A percentile compares a stretch with the other conserved stretches of the same genome.
Evolutionary conservation across 2,113 vertebrate species (phyloP).

Genomic region (Dicaeum eximium): DNA sequence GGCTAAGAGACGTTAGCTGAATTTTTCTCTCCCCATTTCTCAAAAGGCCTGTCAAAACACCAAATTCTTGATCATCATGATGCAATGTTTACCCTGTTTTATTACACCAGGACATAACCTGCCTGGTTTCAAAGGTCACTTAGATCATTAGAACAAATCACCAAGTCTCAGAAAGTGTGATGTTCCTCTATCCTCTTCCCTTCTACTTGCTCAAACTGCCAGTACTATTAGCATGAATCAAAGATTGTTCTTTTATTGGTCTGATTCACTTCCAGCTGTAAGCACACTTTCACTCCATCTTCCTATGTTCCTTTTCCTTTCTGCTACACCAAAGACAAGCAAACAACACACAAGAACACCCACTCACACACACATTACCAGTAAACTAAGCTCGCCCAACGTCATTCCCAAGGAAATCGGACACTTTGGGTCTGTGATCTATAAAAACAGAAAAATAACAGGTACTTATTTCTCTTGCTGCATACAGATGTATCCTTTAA

Average conservation of each 20-base stretch:
- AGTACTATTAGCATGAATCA: neutral
- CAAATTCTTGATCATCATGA: neutral
- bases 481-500: neutral
- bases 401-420: conserved; percentile 91
- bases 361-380: conserved; percentile 75
- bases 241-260: too few relatives aligned
- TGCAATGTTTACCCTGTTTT: neutral
- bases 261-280: neutral
- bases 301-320: neutral
- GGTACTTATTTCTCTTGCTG: neutral
- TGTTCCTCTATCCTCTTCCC: neutral
- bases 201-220: neutral
- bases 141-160: neutral
- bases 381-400: conserved; percentile 87
- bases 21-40: neutral
- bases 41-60: neutral
- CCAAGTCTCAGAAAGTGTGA: neutral
- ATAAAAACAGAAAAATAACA: neutral
- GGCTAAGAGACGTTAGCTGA: neutral
- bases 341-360: neutral
- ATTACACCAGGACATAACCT: neutral
- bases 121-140: neutral
- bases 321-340: neutral
- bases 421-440: conserved; percentile 85
- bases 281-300: too few relatives aligned